Percentiles rank a stretch among this genome's conserved stretches.
Conservation (phyloP, 2,797 vertebrate genomes). For the Acipenser transmontanus region DNA sequence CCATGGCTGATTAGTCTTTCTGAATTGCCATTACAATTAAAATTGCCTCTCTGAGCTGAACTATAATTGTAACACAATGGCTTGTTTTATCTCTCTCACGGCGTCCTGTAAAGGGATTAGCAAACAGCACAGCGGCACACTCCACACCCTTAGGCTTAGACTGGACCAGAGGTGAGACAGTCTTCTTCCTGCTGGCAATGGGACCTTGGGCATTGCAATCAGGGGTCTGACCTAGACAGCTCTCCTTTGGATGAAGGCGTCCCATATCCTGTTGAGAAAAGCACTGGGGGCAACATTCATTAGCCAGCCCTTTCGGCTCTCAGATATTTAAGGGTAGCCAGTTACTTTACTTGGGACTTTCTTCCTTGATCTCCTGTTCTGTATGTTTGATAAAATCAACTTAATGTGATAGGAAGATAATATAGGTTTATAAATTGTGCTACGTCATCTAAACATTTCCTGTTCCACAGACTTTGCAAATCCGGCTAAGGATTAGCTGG, state of each 20-base stretch:
- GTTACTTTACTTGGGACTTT: not conserved
- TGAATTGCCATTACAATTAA: too few relatives aligned
- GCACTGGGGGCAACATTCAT: constrained; percentile 8
- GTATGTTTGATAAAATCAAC: not conserved
- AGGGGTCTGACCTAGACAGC: constrained; percentile 12
- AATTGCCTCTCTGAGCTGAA: too few relatives aligned
- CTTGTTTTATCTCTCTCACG: too few relatives aligned
- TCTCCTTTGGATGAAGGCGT: constrained; percentile 1
- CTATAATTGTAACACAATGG: too few relatives aligned
- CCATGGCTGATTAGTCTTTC: too few relatives aligned
- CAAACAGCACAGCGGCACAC: not conserved
- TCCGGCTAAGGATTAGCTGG: too few relatives aligned
- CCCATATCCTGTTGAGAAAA: constrained; percentile 13
- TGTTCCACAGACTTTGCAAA: not conserved
- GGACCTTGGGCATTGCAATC: constrained; percentile 12
- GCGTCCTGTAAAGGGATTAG: not conserved
- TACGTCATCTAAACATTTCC: not conserved
- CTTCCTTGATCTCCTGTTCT: not conserved
- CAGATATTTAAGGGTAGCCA: not conserved
- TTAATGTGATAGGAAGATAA: not conserved
- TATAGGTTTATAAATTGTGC: not conserved
- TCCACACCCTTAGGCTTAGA: not conserved
- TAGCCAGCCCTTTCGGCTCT: not conserved
- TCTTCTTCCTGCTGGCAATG: constrained; percentile 4
- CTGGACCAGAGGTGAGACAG: not conserved